Evolutionary conservation across 2,113 vertebrate species (phyloP).

Genomic region (Sitta europaea): DNA sequence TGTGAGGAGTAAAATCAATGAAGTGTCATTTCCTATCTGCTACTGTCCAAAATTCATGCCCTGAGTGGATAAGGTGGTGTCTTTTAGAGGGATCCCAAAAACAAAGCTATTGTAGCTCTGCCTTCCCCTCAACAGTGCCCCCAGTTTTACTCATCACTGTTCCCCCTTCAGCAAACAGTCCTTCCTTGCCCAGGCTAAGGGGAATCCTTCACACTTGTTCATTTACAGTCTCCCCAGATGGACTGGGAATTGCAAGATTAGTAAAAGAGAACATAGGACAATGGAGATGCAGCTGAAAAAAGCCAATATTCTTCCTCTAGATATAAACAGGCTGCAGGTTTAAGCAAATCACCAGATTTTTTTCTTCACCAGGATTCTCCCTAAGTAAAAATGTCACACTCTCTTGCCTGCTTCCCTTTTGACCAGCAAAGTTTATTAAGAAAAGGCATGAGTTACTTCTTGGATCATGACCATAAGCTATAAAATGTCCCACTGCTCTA

Average conservation of each 20-base stretch:
- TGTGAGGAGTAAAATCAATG: background rate
- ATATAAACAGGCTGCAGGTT: background rate
- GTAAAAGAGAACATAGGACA: background rate
- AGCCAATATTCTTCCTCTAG: background rate
- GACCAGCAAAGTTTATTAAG: slow-evolving; percentile 16
- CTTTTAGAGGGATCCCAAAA: background rate
- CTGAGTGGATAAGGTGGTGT: background rate
- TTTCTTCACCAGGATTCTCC: background rate
- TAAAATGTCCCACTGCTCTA: slow-evolving; percentile 37
- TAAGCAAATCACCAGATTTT: background rate
- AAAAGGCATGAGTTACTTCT: slow-evolving; percentile 2
- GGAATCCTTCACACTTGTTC: background rate
- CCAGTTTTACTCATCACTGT: background rate
- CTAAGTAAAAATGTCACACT: background rate
- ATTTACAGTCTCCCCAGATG: background rate
- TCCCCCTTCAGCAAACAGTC: background rate
- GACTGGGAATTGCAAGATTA: background rate
- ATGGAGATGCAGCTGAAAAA: background rate
- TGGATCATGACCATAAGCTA: slow-evolving; percentile 27
- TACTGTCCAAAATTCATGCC: background rate
- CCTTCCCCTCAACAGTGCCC: background rate
- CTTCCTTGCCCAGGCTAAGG: background rate
- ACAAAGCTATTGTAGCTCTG: background rate
- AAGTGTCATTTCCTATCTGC: background rate
- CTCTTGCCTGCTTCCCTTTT: background rate